These are phyloP conservation scores for Aegithalos caudatus DNA, from an alignment of 2,113 vertebrate genomes.

Conservation along the genomic window DNA sequence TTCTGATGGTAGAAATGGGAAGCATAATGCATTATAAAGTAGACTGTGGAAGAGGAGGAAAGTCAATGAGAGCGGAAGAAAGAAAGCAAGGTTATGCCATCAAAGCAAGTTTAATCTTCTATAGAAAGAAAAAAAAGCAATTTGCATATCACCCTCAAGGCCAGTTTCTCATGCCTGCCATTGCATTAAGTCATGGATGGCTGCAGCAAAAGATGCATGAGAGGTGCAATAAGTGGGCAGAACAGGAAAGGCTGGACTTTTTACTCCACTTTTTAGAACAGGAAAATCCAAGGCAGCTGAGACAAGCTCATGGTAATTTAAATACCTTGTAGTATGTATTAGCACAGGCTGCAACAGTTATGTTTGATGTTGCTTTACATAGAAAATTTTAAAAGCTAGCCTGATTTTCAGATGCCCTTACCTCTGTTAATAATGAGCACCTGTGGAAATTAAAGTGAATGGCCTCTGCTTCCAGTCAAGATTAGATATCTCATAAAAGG, in stretches of 20 bases:
- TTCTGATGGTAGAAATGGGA: not conserved
- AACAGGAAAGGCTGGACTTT: conserved; percentile 22
- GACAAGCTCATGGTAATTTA: not conserved
- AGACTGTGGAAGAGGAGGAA: not conserved
- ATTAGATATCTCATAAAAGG: not conserved
- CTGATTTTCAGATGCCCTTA: not conserved
- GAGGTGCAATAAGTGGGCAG: not conserved
- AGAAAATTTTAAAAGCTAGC: not conserved
- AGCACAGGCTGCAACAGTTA: not conserved
- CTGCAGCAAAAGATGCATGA: not conserved
- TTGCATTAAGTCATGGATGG: not conserved
- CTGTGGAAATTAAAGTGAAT: not conserved
- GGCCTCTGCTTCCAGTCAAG: not conserved
- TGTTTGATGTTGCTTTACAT: not conserved
- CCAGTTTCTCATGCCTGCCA: not conserved
- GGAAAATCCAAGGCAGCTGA: not conserved
- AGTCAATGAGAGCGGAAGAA: not conserved
- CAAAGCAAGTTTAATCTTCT: not conserved
- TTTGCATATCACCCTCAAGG: not conserved
- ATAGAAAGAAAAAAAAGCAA: not conserved
- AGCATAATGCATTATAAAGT: not conserved
- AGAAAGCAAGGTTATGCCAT: not conserved
- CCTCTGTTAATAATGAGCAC: not conserved
- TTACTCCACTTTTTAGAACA: not conserved
- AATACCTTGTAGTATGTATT: not conserved